Base-by-base conservation (phyloP, 1,140 invertebrate genomes). In the Drosophila pruinosa region DNA sequence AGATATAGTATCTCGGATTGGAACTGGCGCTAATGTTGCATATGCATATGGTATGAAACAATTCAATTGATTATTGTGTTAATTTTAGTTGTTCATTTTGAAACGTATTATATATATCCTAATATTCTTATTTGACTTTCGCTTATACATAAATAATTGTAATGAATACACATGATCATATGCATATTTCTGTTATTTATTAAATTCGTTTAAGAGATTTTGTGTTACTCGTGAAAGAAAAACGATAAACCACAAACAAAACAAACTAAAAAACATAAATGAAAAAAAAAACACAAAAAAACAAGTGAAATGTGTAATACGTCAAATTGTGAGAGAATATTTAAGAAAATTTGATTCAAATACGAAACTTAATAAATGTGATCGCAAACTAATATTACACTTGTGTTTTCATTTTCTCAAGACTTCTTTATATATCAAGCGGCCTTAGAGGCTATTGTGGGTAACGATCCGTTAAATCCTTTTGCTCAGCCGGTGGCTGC, bases 321-420 rank as follows among this genome's bases (percentile, higher is more conserved):
- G 82, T 86, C 75, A 88, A 86, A 82, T 69, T 83, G 79, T 82
- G 81, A 86, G 77, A 86, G 68, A 72, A 78, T 83, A 83, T 75
- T 83, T 78, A 85, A 85, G 80, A 79, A 79, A 78, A 88, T 89
- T 85, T 80, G 76, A 88, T 88, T 88, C 82, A 88, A 88, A 88
- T 88, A 88, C 78, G 82, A 88, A 88, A 88, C 82, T 88, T 88
- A 88, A 88, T 88, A 88, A 88, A 88, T 88, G 82, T 88, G 82
- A 88, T 88, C 82, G 82, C 82, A 88, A 72, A 88, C 67, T 85
- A 86, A 78, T 31, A 24, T 26, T 47, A 2, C n/a, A 24, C 2
- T 12, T 45, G 10, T 24, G 10, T 24, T 24, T 22, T 26, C 4
- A 12, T 7, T 45, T 12, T 1, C 2, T 22, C 28, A 31, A 10